Percentiles rank a stretch among this genome's conserved stretches.
Conservation (phyloP, 1,140 invertebrate genomes). For the Drosophila saltans region DNA sequence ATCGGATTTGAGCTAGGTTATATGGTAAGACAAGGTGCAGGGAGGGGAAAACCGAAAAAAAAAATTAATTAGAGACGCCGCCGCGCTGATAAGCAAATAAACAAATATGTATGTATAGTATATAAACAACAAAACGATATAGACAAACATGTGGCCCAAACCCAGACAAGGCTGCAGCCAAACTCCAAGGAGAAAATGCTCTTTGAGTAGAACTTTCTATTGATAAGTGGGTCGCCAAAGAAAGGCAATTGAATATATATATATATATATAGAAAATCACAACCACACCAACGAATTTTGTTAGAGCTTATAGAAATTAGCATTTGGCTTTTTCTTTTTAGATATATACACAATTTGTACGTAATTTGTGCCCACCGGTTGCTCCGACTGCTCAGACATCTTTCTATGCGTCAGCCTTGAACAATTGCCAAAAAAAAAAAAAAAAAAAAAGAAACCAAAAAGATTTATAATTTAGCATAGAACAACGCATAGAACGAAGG, state of each 20-base stretch:
- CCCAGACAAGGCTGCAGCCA: slow-evolving; percentile 7
- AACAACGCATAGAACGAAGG: slow-evolving; percentile 27
- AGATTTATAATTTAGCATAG: slow-evolving; percentile 51
- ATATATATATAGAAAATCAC: slow-evolving; percentile 18
- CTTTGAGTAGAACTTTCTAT: slow-evolving; percentile 63
- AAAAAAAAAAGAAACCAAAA: background rate
- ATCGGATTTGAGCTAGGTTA: slow-evolving; percentile 49
- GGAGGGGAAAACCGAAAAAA: slow-evolving; percentile 29
- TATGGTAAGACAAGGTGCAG: slow-evolving; percentile 21
- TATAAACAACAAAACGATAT: slow-evolving; percentile 23
- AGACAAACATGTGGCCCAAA: slow-evolving; percentile 40
- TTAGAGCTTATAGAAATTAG: slow-evolving; percentile 36
- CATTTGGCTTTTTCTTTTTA: slow-evolving; percentile 18
- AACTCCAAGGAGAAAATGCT: slow-evolving; percentile 21
- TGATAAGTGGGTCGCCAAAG: slow-evolving; percentile 42
- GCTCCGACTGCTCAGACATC: slow-evolving; percentile 8
- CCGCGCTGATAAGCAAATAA: slow-evolving; percentile 67
- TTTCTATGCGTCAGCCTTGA: slow-evolving; percentile 64
- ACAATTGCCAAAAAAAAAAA: slow-evolving; percentile 62
- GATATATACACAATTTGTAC: slow-evolving; percentile 37
- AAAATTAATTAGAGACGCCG: slow-evolving; percentile 75
- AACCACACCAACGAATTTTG: slow-evolving; percentile 36
- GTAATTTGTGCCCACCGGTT: slow-evolving; percentile 36
- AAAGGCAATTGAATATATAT: slow-evolving; percentile 25
- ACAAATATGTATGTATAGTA: slow-evolving; percentile 45